A percentile compares a stretch with the other conserved stretches of the same genome.
Conservation (phyloP, 1,140 invertebrate species). For the Hylaeus anthracinus region DNA sequence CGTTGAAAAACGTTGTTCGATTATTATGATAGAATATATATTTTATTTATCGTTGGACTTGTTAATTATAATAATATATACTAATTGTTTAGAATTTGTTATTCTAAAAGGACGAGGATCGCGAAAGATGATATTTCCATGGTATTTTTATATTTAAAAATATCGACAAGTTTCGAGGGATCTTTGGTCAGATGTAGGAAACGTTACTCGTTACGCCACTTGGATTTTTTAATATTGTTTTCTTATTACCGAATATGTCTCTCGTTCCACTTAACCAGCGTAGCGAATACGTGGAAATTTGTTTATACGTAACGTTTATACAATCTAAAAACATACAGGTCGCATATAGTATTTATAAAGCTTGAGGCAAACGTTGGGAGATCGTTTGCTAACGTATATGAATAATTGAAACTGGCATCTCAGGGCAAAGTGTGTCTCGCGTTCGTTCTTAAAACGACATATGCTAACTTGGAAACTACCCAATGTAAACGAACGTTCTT, state of each 20-base stretch:
- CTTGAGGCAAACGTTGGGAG: background rate
- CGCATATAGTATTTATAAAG: background rate
- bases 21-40: background rate
- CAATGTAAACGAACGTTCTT: background rate
- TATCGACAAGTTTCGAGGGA: too few relatives aligned
- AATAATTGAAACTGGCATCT: background rate
- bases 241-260: background rate
- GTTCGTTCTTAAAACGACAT: background rate
- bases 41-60: background rate
- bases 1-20: background rate
- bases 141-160: too few relatives aligned
- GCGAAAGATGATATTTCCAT: too few relatives aligned
- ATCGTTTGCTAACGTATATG: background rate
- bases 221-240: background rate
- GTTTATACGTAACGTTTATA: too few relatives aligned
- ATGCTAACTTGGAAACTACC: background rate
- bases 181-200: background rate
- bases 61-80: slow-evolving; percentile 5
- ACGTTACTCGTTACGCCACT: background rate
- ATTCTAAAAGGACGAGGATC: background rate
- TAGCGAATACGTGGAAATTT: too few relatives aligned
- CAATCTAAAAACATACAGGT: too few relatives aligned
- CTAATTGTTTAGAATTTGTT: background rate
- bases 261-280: background rate
- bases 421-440: background rate